Conservation (phyloP, 2,113 vertebrate species). For the Epinephelus fuscoguttatus region DNA sequence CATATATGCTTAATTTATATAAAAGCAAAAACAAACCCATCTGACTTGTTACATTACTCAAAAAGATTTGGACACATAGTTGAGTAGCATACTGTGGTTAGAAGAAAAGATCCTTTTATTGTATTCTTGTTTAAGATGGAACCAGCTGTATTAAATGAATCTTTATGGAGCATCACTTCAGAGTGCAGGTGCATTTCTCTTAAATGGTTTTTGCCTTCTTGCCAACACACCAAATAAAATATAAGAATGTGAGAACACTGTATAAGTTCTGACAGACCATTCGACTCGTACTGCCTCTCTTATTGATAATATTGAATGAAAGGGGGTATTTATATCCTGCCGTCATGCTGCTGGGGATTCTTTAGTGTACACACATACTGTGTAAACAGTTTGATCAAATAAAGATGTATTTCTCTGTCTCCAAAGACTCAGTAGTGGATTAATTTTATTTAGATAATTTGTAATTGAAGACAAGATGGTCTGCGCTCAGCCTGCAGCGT, state of each 20-base stretch:
- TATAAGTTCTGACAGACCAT: not conserved
- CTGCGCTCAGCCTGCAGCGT: slow-evolving; percentile 11
- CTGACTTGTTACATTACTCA: not conserved
- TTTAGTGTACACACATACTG: not conserved
- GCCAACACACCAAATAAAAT: not conserved
- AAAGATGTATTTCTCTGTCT: not conserved
- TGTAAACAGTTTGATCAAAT: not conserved
- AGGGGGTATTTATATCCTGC: not conserved
- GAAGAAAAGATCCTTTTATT: not conserved
- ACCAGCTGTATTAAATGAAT: not conserved
- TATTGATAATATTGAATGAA: not conserved
- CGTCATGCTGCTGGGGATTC: not conserved
- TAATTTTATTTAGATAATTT: slow-evolving; percentile 17
- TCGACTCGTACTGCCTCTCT: not conserved
- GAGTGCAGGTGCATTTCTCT: not conserved
- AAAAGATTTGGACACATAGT: not conserved
- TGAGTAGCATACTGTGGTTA: not conserved
- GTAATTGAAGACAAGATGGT: not conserved
- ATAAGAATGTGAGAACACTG: not conserved
- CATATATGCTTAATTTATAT: not conserved
- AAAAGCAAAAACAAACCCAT: not conserved
- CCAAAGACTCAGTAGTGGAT: not conserved
- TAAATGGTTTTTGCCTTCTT: not conserved
- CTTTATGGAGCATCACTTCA: not conserved
- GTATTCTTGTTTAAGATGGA: not conserved